These are phyloP conservation scores for Bolborhynchus lineola DNA, from an alignment of 2,113 vertebrate genomes.

Conservation along the genomic window DNA sequence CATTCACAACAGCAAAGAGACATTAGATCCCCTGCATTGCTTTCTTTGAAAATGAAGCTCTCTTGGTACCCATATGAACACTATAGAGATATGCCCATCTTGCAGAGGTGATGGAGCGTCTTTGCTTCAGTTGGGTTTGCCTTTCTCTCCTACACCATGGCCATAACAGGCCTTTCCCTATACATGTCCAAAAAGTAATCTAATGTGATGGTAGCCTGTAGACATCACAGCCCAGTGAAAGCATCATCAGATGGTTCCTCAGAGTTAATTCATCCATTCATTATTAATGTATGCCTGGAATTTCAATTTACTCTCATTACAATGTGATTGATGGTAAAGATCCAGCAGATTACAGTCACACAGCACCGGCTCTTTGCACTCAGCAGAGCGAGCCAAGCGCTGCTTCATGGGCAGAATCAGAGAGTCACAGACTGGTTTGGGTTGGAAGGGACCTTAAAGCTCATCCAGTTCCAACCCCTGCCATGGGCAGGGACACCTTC, in stretches of 20 bases:
- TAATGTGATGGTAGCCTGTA: not conserved
- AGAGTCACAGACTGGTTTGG: not conserved
- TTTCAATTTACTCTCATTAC: conserved; percentile 69
- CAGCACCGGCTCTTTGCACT: not conserved
- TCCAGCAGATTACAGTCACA: conserved; percentile 38
- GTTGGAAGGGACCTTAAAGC: not conserved
- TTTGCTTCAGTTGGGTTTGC: not conserved
- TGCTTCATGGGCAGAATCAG: not conserved
- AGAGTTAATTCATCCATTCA: conserved; percentile 64
- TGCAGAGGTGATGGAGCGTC: not conserved
- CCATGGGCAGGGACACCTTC: not conserved
- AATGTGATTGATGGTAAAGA: conserved; percentile 63
- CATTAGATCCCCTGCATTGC: not conserved
- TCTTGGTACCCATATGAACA: not conserved
- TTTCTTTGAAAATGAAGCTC: not conserved
- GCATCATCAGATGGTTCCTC: conserved; percentile 46
- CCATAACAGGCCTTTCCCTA: not conserved
- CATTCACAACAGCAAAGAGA: not conserved
- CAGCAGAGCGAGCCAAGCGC: not conserved
- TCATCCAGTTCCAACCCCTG: not conserved
- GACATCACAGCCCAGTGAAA: conserved; percentile 8
- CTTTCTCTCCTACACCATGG: not conserved
- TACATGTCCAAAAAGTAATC: not conserved
- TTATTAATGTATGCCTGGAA: conserved; percentile 71
- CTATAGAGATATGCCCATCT: not conserved